Evolutionary conservation across 2,113 vertebrate genomes (phyloP).

Genomic region (Anoplopoma fimbria): DNA sequence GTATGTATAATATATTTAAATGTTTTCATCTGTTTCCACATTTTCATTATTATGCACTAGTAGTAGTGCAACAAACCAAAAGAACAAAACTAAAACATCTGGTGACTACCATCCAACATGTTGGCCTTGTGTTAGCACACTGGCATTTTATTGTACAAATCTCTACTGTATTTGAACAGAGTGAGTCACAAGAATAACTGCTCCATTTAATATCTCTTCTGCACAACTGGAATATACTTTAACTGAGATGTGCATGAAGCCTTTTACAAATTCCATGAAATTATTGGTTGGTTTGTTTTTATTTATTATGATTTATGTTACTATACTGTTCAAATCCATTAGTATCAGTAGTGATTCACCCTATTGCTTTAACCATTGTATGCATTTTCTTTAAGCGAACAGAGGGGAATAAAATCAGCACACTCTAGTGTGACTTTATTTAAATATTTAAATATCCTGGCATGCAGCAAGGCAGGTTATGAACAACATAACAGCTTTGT

Average conservation of each 20-base stretch:
- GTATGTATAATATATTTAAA: slow-evolving; percentile 66
- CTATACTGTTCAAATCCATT: slow-evolving; percentile 67
- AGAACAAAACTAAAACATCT: neutral
- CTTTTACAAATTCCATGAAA: slow-evolving; percentile 36
- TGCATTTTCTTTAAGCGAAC: slow-evolving; percentile 62
- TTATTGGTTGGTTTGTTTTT: slow-evolving; percentile 53
- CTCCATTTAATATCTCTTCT: slow-evolving; percentile 40
- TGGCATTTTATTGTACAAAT: slow-evolving; percentile 25
- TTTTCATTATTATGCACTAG: slow-evolving; percentile 21
- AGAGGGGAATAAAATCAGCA: slow-evolving; percentile 44
- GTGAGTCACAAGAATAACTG: slow-evolving; percentile 7
- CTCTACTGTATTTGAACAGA: slow-evolving; percentile 37
- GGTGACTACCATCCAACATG: slow-evolving; percentile 8
- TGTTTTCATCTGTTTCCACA: slow-evolving; percentile 76
- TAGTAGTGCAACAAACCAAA: slow-evolving; percentile 10
- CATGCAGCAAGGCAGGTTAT: slow-evolving; percentile 66
- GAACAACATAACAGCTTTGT: slow-evolving; percentile 64
- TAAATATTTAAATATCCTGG: slow-evolving; percentile 40
- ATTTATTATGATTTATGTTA: slow-evolving; percentile 63
- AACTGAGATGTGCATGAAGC: slow-evolving; percentile 36
- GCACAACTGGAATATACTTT: slow-evolving; percentile 23
- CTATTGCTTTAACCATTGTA: slow-evolving; percentile 75
- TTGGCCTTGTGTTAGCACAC: slow-evolving; percentile 41
- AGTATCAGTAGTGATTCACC: slow-evolving; percentile 57
- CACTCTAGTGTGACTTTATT: slow-evolving; percentile 48